These are phyloP conservation scores for Harpagifer antarcticus DNA, from an alignment of 2,797 vertebrate species.

Conservation along the genomic window DNA sequence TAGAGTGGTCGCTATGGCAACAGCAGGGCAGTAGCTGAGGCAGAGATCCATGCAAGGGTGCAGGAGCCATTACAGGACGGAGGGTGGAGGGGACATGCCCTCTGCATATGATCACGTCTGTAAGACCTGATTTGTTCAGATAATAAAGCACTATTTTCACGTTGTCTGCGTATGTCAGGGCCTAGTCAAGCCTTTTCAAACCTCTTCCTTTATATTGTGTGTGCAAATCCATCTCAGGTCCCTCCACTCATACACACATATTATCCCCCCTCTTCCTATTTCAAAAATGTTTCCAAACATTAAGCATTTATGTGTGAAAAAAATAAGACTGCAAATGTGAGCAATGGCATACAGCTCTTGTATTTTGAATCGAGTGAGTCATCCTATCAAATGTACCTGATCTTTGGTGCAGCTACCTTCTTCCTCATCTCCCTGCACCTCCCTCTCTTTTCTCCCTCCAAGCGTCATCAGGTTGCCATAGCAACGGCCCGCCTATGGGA, in stretches of 20 bases:
- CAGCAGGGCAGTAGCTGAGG: constrained; percentile 65
- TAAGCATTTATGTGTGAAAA: background rate
- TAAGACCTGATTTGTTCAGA: constrained; percentile 8
- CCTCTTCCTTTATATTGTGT: background rate
- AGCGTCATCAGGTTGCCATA: constrained; percentile 82
- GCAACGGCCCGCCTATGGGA: constrained; percentile 79
- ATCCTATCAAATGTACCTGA: constrained; percentile 19
- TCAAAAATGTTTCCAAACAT: background rate
- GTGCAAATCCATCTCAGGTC: background rate
- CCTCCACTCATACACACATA: background rate
- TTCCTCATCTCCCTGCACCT: constrained; percentile 60
- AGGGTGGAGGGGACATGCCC: constrained; percentile 57
- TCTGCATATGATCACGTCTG: constrained; percentile 40
- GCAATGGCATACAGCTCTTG: too few species aligned
- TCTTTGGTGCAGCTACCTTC: constrained; percentile 71
- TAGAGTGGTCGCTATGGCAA: constrained; percentile 75
- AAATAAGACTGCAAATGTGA: background rate
- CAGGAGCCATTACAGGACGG: constrained; percentile 51
- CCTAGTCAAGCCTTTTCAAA: background rate
- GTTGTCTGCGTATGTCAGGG: background rate
- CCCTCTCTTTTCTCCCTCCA: constrained; percentile 58
- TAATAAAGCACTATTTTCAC: constrained; percentile 14
- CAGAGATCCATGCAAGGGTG: constrained; percentile 56
- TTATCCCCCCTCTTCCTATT: background rate
- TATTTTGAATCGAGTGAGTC: constrained; percentile 48